Percentiles rank a stretch among this genome's conserved stretches.
Evolutionary conservation across 2,113 vertebrate genomes (phyloP).

Genomic region (Redunca redunca): DNA sequence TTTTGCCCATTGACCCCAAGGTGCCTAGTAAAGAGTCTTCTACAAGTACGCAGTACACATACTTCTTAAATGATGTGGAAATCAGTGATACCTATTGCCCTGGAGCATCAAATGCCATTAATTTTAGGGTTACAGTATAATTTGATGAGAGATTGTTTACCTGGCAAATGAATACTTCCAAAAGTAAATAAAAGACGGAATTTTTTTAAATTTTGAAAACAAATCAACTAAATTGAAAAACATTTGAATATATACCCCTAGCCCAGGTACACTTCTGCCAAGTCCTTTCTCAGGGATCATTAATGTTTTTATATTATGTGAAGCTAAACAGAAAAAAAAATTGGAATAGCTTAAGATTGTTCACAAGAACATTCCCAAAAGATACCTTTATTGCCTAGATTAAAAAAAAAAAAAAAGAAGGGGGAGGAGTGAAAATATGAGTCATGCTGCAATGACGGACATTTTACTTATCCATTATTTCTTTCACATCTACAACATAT

Average conservation of each 20-base stretch:
- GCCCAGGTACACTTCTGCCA: neutral
- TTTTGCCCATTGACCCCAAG: neutral
- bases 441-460: neutral
- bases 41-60: neutral
- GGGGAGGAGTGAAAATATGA: neutral
- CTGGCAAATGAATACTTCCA: slow-evolving; percentile 32
- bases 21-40: neutral
- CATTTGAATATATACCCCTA: neutral
- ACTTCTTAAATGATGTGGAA: neutral
- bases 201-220: neutral
- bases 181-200: neutral
- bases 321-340: neutral
- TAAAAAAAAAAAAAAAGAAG: neutral
- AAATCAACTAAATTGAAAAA: neutral
- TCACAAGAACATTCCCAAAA: neutral
- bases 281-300: neutral
- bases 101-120: neutral
- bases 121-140: neutral
- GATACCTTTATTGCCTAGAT: neutral
- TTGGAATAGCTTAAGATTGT: neutral
- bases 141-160: neutral
- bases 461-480: slow-evolving; percentile 8
- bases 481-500: neutral
- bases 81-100: neutral
- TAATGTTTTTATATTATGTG: neutral